Evolutionary conservation across 2,888 invertebrate genomes (phyloP).

Genomic region (Caenorhabditis panamensis): DNA sequence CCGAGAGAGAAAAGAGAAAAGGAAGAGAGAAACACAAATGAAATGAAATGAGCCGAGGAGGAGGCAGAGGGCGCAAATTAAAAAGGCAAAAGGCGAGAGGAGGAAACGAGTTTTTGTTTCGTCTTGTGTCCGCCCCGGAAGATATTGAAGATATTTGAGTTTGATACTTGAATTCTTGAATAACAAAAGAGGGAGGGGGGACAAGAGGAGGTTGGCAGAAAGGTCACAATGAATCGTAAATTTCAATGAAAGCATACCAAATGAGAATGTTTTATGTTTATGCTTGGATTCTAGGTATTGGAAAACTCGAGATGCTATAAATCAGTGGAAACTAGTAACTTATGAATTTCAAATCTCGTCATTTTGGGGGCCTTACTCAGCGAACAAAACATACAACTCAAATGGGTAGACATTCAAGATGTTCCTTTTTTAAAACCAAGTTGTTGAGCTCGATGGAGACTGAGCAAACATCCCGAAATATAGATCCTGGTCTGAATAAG

Average conservation of each 20-base stretch:
- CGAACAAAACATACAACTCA: too few species aligned
- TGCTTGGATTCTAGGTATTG: too few species aligned
- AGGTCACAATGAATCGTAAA: constrained; percentile 24
- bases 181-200: too few species aligned
- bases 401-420: too few species aligned
- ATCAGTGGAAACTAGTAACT: not conserved
- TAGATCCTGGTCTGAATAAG: too few species aligned
- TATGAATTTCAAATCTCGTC: not conserved
- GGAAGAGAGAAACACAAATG: constrained; percentile 34
- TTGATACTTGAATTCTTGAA: constrained; percentile 21
- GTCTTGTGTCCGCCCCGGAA: not conserved
- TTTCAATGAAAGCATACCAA: too few species aligned
- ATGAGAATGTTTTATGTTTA: too few species aligned
- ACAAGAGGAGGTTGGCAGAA: not conserved
- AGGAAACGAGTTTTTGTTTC: constrained; percentile 41
- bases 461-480: too few species aligned
- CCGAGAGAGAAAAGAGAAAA: not conserved
- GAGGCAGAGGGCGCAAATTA: constrained; percentile 37
- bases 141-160: constrained; percentile 38
- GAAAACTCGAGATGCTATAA: too few species aligned
- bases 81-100: constrained; percentile 28
- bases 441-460: too few species aligned
- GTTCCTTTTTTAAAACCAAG: too few species aligned
- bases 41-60: constrained; percentile 34
- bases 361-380: too few species aligned